Conservation (phyloP, 2,888 invertebrate species). For the Zaprionus bogoriensis region DNA sequence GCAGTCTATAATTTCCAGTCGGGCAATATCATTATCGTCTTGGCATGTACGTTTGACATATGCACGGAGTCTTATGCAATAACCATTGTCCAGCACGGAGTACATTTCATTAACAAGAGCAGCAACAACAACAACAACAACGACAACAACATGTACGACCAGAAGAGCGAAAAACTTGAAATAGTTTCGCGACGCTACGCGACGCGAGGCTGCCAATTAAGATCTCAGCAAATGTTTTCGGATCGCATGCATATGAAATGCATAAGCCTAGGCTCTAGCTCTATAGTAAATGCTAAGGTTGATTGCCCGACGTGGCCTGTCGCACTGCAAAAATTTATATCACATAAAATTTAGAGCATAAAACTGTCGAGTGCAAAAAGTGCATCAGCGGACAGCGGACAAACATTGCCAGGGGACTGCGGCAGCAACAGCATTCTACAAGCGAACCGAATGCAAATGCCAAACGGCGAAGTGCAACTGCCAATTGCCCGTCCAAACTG, state of each 20-base stretch:
- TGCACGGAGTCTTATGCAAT: slow-evolving; percentile 63
- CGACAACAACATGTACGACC: too few species aligned
- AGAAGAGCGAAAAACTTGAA: slow-evolving; percentile 29
- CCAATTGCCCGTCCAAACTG: slow-evolving; percentile 2
- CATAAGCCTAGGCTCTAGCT: too few species aligned
- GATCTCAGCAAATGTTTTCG: slow-evolving; percentile 54
- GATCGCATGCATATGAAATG: slow-evolving; percentile 26
- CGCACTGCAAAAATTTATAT: slow-evolving; percentile 50
- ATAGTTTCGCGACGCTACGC: slow-evolving; percentile 27
- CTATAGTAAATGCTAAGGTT: slow-evolving; percentile 80
- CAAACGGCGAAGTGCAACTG: slow-evolving; percentile 67
- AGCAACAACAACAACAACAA: slow-evolving; percentile 17
- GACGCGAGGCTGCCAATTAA: slow-evolving; percentile 63
- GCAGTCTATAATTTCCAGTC: not conserved
- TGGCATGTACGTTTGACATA: slow-evolving; percentile 47
- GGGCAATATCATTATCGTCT: slow-evolving; percentile 35
- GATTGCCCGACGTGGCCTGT: slow-evolving; percentile 53
- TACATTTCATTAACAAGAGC: slow-evolving; percentile 70
- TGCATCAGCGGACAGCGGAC: slow-evolving; percentile 12
- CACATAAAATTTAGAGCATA: slow-evolving; percentile 75
- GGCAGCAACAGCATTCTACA: slow-evolving; percentile 33
- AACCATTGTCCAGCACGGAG: slow-evolving; percentile 63
- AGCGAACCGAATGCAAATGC: slow-evolving; percentile 71
- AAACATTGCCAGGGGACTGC: not conserved
- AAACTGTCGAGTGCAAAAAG: slow-evolving; percentile 63